Base-by-base conservation (phyloP, 2,888 invertebrate genomes). In the Drosophila infuscata region DNA sequence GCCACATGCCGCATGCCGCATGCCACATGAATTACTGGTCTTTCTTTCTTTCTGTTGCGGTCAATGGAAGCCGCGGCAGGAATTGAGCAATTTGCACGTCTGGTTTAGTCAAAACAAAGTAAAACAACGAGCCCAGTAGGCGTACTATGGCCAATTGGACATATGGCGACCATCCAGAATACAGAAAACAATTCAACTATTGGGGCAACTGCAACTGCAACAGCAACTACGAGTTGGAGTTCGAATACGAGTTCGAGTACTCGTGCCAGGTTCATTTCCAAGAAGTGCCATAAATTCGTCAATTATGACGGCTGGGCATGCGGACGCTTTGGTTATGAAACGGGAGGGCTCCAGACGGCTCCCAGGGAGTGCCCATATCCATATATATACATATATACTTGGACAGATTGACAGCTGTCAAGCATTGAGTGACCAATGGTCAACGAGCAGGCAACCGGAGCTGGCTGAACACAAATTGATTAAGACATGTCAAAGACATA, bases 31-130 rank as follows among this genome's bases (percentile, higher is more conserved):
- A 73, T 68, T 57, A 57, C 59, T 51, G 41, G 43, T 51, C 61
- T 58, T 70, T 69, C 54, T 54, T 58, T 62, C 58, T 43, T 66
- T 62, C 58, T 43, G 84, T 73, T 84, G 89, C 88, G 84, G 89
- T 89, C 84, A 84, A 84, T 89, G 89, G 77, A 87, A 84, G 84
- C 84, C 79, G 82, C 79, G 58, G 61, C 84, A 89, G 77, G 85
- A 85, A 88, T 85, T 85, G 88, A 88, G 88, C 84, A 85, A 85
- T 85, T 85, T 80, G 88, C 89, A 85, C 89, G 89, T 88, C 85
- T 84, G 88, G 59, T 69, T 46, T 70, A 68, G 85, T 77, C 82
- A 75, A 89, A 82, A 87, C 88, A 89, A 89, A 87, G 79, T 77
- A 79, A 83, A 86, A 75, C 82, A 89, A 76, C 71, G 70, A 74